A percentile compares a stretch with the other conserved stretches of the same genome.
Evolutionary conservation across 2,888 invertebrate genomes (phyloP).

Genomic region (Catocala fraxini): DNA sequence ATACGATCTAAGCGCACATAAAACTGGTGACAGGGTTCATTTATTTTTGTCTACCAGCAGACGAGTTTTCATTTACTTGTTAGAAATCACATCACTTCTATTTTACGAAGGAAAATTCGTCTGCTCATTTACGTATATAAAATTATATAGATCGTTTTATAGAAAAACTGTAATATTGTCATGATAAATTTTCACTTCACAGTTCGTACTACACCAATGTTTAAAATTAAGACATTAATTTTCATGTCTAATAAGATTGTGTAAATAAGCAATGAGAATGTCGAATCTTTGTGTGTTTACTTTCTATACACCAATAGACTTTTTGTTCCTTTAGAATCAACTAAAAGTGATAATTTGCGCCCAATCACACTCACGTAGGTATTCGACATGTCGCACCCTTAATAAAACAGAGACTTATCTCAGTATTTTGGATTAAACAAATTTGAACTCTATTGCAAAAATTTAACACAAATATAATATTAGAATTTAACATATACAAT

Average conservation of each 20-base stretch:
- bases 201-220: conserved; percentile 57
- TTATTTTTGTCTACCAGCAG: conserved; percentile 80
- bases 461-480: too few relatives aligned
- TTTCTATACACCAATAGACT: conserved; percentile 40
- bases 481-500: too few relatives aligned
- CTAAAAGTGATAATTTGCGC: conserved; percentile 38
- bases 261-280: conserved; percentile 48
- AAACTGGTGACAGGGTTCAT: conserved; percentile 84
- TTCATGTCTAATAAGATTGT: conserved; percentile 39
- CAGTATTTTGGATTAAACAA: too few relatives aligned
- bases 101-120: conserved; percentile 73
- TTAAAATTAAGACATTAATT: conserved; percentile 48
- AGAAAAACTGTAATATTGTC: conserved; percentile 54
- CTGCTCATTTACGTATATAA: conserved; percentile 68
- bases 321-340: conserved; percentile 45
- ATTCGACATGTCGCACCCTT: conserved; percentile 20
- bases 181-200: conserved; percentile 51
- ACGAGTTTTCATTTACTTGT: conserved; percentile 67
- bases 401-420: too few relatives aligned
- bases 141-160: conserved; percentile 64
- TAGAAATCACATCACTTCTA: conserved; percentile 64
- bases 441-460: too few relatives aligned
- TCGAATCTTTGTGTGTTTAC: conserved; percentile 36
- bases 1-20: conserved; percentile 80
- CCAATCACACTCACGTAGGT: conserved; percentile 35